A percentile compares a stretch with the other conserved stretches of the same genome.
These are phyloP conservation scores for Cataglyphis albicans DNA, from an alignment of 2,888 invertebrate species.

Conservation along the genomic window DNA sequence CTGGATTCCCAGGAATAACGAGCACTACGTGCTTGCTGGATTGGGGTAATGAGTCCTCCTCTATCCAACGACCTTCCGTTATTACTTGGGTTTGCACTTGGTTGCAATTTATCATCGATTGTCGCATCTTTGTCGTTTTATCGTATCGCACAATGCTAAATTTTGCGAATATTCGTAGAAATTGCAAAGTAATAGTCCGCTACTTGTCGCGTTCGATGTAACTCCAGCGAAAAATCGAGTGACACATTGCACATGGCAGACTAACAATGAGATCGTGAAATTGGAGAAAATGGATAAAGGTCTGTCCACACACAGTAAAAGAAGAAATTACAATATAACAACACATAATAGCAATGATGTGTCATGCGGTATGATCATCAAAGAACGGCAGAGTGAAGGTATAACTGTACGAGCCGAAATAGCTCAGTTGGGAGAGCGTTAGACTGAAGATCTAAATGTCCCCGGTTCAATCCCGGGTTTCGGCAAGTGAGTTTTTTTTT, in stretches of 20 bases:
- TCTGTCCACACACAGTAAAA: background rate
- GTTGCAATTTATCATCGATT: constrained; percentile 88
- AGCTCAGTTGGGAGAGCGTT: constrained; percentile 77
- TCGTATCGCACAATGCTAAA: background rate
- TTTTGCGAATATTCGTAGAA: background rate
- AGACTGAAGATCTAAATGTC: constrained; percentile 76
- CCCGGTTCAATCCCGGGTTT: constrained; percentile 76
- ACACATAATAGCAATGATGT: background rate
- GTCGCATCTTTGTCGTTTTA: constrained; percentile 82
- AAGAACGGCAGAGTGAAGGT: background rate
- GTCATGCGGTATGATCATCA: background rate
- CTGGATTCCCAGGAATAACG: constrained; percentile 95
- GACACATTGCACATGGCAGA: background rate
- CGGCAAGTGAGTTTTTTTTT: constrained; percentile 59
- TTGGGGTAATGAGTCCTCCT: constrained; percentile 77
- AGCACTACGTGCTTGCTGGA: constrained; percentile 89
- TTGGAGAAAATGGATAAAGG: background rate
- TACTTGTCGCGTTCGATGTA: background rate
- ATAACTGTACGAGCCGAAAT: constrained; percentile 61
- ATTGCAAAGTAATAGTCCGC: background rate
- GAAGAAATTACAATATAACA: background rate
- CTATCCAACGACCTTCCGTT: constrained; percentile 91
- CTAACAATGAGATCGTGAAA: background rate
- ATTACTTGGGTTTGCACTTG: constrained; percentile 91
- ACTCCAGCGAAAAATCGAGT: background rate